A percentile compares a stretch with the other conserved stretches of the same genome.
phyloP scores from a whole-genome alignment of 2,113 vertebrate species.

The Salvelinus fontinalis region DNA sequence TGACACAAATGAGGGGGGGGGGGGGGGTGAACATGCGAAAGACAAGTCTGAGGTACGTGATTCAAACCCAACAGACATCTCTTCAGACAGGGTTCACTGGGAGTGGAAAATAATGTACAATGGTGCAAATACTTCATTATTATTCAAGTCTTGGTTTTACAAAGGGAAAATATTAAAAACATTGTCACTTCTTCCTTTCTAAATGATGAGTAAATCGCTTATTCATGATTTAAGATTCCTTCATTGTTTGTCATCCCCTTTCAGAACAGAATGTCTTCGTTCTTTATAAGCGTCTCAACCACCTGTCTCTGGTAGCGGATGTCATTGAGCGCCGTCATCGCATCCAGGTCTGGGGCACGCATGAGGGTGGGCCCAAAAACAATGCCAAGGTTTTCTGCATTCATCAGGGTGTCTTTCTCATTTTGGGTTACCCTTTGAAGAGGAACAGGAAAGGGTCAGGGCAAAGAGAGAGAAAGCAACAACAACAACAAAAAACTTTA shows the following conservation, averaged over 20 bases:
- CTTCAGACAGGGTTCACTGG: not conserved
- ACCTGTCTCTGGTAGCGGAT: slow-evolving; percentile 95
- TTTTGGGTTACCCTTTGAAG: slow-evolving; percentile 81
- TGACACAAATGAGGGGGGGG: slow-evolving; percentile 55
- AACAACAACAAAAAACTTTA: not conserved
- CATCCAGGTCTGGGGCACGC: slow-evolving; percentile 87
- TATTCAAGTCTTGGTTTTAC: too few species aligned
- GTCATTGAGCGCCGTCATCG: slow-evolving; percentile 91
- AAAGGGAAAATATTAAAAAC: too few species aligned
- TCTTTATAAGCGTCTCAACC: slow-evolving; percentile 92
- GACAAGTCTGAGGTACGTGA: not conserved
- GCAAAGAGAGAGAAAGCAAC: not conserved
- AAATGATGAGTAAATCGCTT: too few species aligned
- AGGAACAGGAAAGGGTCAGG: not conserved
- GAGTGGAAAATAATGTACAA: too few species aligned
- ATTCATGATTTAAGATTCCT: not conserved
- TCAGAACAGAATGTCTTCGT: slow-evolving; percentile 94
- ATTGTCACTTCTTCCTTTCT: too few species aligned
- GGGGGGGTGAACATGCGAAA: slow-evolving; percentile 31
- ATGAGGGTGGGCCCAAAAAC: slow-evolving; percentile 85
- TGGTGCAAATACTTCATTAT: too few species aligned
- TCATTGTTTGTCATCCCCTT: not conserved
- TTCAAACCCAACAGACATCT: not conserved
- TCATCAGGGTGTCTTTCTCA: slow-evolving; percentile 93
- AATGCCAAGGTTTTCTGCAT: slow-evolving; percentile 91